Conservation (phyloP, 2,888 invertebrate species). For the Tiliacea aurago region DNA sequence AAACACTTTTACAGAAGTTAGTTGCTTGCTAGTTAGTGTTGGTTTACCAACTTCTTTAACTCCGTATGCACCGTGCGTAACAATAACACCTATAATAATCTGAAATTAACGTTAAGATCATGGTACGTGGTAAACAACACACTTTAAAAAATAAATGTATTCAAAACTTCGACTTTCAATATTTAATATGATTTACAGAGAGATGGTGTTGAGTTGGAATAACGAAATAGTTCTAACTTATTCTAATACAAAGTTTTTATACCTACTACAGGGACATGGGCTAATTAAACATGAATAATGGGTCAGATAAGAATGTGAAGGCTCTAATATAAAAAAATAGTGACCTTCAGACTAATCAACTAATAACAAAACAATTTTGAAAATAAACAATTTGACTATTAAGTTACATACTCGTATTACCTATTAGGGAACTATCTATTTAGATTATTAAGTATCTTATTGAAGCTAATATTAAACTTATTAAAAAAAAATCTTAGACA, state of each 20-base stretch:
- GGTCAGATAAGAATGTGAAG: not conserved
- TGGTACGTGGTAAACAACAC: not conserved
- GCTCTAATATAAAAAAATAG: not conserved
- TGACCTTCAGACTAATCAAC: not conserved
- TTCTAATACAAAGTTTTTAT: not conserved
- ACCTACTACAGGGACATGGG: not conserved
- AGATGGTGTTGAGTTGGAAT: not conserved
- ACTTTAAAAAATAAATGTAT: not conserved
- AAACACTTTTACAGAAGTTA: conserved; percentile 13
- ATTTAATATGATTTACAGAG: not conserved
- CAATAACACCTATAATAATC: not conserved
- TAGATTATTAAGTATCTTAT: not conserved
- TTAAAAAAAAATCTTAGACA: too few species aligned
- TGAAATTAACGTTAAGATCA: not conserved
- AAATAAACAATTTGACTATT: not conserved
- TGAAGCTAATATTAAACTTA: not conserved
- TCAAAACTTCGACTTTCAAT: not conserved
- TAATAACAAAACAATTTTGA: not conserved
- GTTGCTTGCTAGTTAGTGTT: conserved; percentile 38
- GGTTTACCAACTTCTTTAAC: not conserved
- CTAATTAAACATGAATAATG: too few species aligned
- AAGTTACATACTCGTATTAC: not conserved
- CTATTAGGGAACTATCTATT: not conserved
- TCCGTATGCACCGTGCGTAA: not conserved
- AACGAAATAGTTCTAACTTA: not conserved